Percentiles rank a stretch among this genome's conserved stretches.
These are phyloP conservation scores for Callorhinus ursinus DNA, from an alignment of 2,113 vertebrate species.

Conservation along the genomic window DNA sequence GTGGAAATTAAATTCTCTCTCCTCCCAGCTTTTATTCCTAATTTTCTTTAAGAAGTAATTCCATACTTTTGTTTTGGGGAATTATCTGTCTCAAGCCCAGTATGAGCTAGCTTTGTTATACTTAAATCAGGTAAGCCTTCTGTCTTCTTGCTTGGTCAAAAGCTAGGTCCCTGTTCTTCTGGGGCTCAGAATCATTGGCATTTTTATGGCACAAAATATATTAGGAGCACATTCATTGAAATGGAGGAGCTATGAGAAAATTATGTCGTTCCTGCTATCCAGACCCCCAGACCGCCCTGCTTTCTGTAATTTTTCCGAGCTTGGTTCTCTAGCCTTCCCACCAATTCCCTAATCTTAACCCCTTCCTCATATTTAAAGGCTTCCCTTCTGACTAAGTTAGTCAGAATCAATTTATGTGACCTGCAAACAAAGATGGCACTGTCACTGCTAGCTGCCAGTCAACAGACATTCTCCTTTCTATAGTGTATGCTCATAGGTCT, in stretches of 20 bases:
- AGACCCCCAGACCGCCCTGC: background rate
- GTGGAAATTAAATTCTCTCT: background rate
- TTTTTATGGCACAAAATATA: background rate
- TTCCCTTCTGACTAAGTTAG: background rate
- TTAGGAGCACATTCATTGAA: background rate
- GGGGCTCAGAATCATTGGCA: background rate
- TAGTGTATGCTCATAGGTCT: background rate
- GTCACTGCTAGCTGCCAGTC: background rate
- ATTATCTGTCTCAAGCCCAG: background rate
- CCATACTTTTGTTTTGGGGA: background rate
- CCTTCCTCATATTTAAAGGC: background rate
- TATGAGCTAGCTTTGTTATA: background rate
- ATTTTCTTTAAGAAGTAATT: constrained; percentile 9
- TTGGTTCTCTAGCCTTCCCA: background rate
- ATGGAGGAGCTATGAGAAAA: background rate
- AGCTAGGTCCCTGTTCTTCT: background rate
- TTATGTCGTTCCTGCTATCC: background rate
- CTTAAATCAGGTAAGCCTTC: background rate
- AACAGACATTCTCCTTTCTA: background rate
- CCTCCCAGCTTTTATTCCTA: background rate
- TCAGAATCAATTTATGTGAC: background rate
- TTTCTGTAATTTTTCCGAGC: background rate
- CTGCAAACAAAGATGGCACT: background rate
- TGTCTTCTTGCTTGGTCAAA: background rate
- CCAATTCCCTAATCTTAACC: background rate